These are phyloP conservation scores for Luperina nickerlii DNA, from an alignment of 2,888 invertebrate species.

Conservation along the genomic window DNA sequence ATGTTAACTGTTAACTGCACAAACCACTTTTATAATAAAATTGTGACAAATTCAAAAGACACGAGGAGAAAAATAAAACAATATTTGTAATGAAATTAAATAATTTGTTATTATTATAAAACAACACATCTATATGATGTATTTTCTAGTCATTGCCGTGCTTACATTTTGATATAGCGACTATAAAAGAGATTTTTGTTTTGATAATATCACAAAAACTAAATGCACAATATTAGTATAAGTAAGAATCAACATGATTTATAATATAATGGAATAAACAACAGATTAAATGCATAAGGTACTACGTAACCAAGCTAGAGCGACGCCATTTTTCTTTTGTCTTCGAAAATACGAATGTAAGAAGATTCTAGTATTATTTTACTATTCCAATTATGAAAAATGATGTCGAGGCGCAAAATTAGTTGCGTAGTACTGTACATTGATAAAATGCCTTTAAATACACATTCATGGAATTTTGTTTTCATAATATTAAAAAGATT, in stretches of 20 bases:
- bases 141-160: conserved; percentile 88
- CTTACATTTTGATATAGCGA: conserved; percentile 64
- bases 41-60: conserved; percentile 43
- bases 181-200: conserved; percentile 63
- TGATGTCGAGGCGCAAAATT: not conserved
- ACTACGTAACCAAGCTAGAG: conserved; percentile 20
- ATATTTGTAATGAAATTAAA: conserved; percentile 85
- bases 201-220: conserved; percentile 76
- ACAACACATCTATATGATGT: conserved; percentile 87
- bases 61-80: conserved; percentile 81
- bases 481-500: conserved; percentile 53
- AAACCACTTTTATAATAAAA: conserved; percentile 32
- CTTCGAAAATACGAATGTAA: conserved; percentile 5
- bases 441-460: conserved; percentile 49
- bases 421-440: conserved; percentile 38
- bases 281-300: conserved; percentile 53
- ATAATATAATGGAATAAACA: conserved; percentile 66
- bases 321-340: not conserved
- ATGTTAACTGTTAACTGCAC: conserved; percentile 42
- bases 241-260: conserved; percentile 62
- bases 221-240: conserved; percentile 74
- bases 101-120: conserved; percentile 89
- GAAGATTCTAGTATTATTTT: not conserved
- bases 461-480: conserved; percentile 49
- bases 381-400: not conserved